These are phyloP conservation scores for Bombus ignitus DNA, from an alignment of 1,140 invertebrate species.

Conservation along the genomic window DNA sequence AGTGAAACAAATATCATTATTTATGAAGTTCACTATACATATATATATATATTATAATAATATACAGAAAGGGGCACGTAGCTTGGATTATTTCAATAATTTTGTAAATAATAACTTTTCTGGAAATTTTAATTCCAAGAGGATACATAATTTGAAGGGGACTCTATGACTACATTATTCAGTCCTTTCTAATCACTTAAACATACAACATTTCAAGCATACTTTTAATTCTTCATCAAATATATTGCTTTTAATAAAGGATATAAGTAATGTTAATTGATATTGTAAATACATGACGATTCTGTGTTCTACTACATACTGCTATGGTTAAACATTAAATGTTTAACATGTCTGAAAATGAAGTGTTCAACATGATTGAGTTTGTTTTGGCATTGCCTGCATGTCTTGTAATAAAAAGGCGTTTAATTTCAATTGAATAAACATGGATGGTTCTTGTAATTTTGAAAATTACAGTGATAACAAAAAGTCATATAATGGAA, in stretches of 20 bases:
- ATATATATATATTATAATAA: background rate
- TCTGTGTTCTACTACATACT: too few relatives aligned
- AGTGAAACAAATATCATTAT: background rate
- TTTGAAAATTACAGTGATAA: too few relatives aligned
- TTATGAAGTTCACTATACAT: background rate
- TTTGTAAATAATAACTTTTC: background rate
- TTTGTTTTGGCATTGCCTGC: too few relatives aligned
- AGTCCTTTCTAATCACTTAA: background rate
- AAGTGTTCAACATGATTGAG: too few relatives aligned
- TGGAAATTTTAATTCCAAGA: background rate
- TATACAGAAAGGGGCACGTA: background rate
- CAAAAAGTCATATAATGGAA: too few relatives aligned
- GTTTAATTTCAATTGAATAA: too few relatives aligned
- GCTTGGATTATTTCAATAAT: background rate
- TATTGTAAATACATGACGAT: too few relatives aligned
- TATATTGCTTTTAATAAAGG: background rate
- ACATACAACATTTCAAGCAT: background rate
- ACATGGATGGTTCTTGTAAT: too few relatives aligned
- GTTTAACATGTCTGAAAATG: too few relatives aligned
- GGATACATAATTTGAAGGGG: background rate
- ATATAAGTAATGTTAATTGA: background rate
- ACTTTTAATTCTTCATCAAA: background rate
- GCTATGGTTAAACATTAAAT: too few relatives aligned
- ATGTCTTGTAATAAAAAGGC: too few relatives aligned
- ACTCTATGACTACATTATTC: background rate